phyloP scores from a whole-genome alignment of 2,888 invertebrate genomes.

The Mimas tiliae region DNA sequence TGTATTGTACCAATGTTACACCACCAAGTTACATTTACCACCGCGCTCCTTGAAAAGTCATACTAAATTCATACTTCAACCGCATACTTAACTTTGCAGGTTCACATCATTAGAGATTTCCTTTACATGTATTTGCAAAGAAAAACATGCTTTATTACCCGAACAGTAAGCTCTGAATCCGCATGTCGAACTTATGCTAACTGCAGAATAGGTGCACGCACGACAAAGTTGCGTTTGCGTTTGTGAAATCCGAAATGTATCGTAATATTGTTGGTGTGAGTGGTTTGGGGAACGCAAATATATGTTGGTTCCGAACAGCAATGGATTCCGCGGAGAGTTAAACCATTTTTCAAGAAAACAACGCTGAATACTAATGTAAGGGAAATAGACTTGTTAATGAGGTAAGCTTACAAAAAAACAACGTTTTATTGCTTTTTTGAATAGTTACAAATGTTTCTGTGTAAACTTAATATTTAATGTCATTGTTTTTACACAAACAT shows the following conservation, averaged over 20 bases:
- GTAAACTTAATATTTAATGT: background rate
- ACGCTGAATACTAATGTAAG: constrained; percentile 60
- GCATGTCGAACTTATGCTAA: constrained; percentile 9
- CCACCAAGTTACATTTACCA: constrained; percentile 53
- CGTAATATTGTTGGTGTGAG: constrained; percentile 33
- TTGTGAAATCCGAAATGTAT: constrained; percentile 29
- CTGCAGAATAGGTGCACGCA: constrained; percentile 29
- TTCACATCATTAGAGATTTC: constrained; percentile 55
- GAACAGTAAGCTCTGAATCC: constrained; percentile 39
- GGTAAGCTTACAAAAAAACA: constrained; percentile 2
- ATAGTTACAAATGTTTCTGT: background rate
- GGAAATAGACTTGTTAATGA: constrained; percentile 49
- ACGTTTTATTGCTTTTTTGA: constrained; percentile 21
- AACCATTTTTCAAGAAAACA: constrained; percentile 68
- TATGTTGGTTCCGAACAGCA: constrained; percentile 48
- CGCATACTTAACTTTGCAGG: constrained; percentile 53
- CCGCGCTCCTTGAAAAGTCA: constrained; percentile 31
- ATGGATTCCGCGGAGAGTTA: constrained; percentile 58
- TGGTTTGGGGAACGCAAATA: constrained; percentile 27
- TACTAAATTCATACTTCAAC: constrained; percentile 36
- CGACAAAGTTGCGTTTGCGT: constrained; percentile 28
- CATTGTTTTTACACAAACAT: background rate
- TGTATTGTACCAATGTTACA: constrained; percentile 26
- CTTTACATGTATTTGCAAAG: constrained; percentile 37
- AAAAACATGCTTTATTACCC: constrained; percentile 44